These are phyloP conservation scores for Musca vetustissima DNA, from an alignment of 1,140 invertebrate species.

Conservation along the genomic window DNA sequence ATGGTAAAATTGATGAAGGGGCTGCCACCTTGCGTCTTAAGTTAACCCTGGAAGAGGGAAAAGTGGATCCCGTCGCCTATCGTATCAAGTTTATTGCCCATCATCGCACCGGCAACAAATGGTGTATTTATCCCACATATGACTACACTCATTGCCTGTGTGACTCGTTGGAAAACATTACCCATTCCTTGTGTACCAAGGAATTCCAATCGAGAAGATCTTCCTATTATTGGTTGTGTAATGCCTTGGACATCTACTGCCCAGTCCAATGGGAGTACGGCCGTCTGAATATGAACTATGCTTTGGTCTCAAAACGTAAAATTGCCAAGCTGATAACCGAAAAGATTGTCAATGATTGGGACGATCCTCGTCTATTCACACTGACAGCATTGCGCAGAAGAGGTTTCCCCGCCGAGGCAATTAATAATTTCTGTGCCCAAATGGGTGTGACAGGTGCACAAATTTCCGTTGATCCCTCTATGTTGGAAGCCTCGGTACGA, in stretches of 20 bases:
- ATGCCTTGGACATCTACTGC: constrained; percentile 94
- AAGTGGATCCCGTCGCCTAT: constrained; percentile 98
- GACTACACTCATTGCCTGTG: constrained; percentile 99
- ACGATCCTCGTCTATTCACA: constrained; percentile 95
- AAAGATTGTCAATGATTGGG: constrained; percentile 93
- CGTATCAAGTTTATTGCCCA: constrained; percentile 94
- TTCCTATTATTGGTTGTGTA: constrained; percentile 99
- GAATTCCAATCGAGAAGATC: constrained; percentile 97
- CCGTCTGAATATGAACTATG: constrained; percentile 93
- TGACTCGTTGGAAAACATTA: constrained; percentile 98
- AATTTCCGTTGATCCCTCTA: constrained; percentile 83
- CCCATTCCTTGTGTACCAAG: constrained; percentile 98
- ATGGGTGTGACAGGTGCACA: constrained; percentile 95
- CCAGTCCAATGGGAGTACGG: constrained; percentile 99
- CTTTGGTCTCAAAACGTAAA: constrained; percentile 97
- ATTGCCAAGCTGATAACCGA: constrained; percentile 92
- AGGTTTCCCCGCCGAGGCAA: constrained; percentile 91
- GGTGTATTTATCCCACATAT: constrained; percentile 99
- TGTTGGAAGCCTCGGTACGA: constrained; percentile 88
- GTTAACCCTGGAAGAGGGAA: constrained; percentile 95
- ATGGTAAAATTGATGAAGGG: constrained; percentile 95
- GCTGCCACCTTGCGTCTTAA: constrained; percentile 96
- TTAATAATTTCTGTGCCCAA: constrained; percentile 94
- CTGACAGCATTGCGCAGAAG: constrained; percentile 88
- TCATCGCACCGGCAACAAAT: constrained; percentile 87